Percentiles rank a stretch among this genome's conserved stretches.
Conservation (phyloP, 2,888 invertebrate genomes). For the Synergus umbraculus region DNA sequence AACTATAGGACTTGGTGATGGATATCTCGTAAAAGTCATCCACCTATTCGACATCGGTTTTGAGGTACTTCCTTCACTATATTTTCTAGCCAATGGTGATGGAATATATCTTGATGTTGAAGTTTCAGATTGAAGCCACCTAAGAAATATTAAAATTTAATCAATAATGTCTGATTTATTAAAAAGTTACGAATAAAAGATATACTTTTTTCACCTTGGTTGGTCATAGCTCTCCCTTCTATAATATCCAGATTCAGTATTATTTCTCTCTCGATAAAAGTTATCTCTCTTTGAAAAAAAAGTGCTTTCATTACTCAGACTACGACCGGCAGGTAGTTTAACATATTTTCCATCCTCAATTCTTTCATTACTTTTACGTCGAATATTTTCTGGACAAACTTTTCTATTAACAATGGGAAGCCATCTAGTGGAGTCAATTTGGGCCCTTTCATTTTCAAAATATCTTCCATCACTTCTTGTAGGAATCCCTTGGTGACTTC, state of each 20-base stretch:
- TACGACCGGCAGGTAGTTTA: neutral
- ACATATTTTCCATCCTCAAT: neutral
- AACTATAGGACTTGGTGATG: slow-evolving; percentile 58
- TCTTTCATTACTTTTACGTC: neutral
- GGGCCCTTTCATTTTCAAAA: neutral
- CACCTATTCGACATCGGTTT: slow-evolving; percentile 53
- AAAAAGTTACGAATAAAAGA: neutral
- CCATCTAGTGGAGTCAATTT: slow-evolving; percentile 12
- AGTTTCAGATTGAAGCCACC: slow-evolving; percentile 47
- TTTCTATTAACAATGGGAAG: slow-evolving; percentile 13
- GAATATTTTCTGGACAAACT: slow-evolving; percentile 14
- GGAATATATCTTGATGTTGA: slow-evolving; percentile 59
- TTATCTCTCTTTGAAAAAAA: neutral
- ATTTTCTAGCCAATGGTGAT: slow-evolving; percentile 59
- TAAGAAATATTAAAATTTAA: neutral
- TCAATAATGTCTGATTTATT: neutral
- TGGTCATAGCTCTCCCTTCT: neutral
- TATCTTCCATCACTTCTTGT: neutral
- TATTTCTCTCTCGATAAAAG: slow-evolving; percentile 6
- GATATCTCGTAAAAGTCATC: slow-evolving; percentile 63
- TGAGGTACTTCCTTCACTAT: slow-evolving; percentile 50
- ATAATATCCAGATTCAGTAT: slow-evolving; percentile 6
- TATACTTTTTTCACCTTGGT: neutral
- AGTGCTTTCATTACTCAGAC: slow-evolving; percentile 9
- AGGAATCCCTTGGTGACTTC: neutral